These are phyloP conservation scores for Ormyrus labotus DNA, from an alignment of 2,888 invertebrate genomes.

Conservation along the genomic window DNA sequence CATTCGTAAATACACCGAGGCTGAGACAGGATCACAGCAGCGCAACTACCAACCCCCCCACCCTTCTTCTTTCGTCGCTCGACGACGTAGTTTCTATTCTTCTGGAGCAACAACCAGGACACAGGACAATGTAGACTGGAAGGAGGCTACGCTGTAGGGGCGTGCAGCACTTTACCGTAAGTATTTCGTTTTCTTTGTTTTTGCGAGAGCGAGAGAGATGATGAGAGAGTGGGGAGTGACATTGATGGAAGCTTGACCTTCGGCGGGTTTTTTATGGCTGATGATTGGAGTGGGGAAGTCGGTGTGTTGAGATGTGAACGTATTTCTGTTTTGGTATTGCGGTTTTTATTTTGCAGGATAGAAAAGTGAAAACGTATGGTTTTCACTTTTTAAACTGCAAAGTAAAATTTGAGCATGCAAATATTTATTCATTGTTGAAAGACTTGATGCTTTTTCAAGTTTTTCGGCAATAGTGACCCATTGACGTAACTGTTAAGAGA, in stretches of 20 bases:
- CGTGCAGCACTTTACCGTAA: slow-evolving; percentile 72
- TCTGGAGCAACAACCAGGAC: slow-evolving; percentile 46
- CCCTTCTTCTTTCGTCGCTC: slow-evolving; percentile 60
- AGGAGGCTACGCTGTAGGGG: slow-evolving; percentile 66
- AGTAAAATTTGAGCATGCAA: too few species aligned
- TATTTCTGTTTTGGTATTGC: too few species aligned
- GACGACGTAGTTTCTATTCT: slow-evolving; percentile 60
- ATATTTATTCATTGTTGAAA: too few species aligned
- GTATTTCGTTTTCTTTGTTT: slow-evolving; percentile 57
- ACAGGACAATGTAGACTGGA: slow-evolving; percentile 71
- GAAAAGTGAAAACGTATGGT: too few species aligned
- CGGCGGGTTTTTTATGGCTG: slow-evolving; percentile 9
- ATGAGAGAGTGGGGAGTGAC: slow-evolving; percentile 4
- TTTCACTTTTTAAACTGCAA: too few species aligned
- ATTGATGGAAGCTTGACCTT: background rate
- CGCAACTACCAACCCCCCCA: slow-evolving; percentile 54
- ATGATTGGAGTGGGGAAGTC: background rate
- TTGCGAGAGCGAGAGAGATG: background rate
- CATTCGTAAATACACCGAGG: slow-evolving; percentile 71
- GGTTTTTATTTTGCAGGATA: too few species aligned
- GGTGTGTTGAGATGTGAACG: background rate
- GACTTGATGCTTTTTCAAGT: too few species aligned
- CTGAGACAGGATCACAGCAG: slow-evolving; percentile 60
- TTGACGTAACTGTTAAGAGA: too few species aligned
- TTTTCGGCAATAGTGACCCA: too few species aligned